Base-by-base conservation (phyloP, 2,797 vertebrate species). In the Eurystomus glaucurus region DNA sequence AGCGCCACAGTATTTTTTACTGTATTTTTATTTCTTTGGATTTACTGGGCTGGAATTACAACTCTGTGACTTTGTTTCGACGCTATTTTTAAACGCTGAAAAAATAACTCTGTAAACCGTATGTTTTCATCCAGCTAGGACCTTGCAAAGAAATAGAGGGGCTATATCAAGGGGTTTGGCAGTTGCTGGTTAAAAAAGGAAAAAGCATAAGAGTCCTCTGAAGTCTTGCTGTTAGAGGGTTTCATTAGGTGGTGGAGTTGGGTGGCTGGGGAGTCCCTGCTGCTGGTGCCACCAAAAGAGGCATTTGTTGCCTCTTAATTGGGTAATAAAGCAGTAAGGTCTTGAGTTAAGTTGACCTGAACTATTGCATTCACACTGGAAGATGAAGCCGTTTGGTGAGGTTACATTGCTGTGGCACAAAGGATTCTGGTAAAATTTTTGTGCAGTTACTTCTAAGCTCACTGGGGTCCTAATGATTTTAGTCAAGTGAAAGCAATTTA, bases 311-410 rank as follows among this genome's bases (percentile, higher is more conserved):
- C 41, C 58, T 85, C 19, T 80, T 90, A 84, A 75, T 71, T 90
- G 48, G 80, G 54, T 88, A 90, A 66, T 46, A 91, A 70, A 43
- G 60, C 60, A 91, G 88, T 85, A 70, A 77, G 88, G 58, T 62
- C 35, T 62, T 43, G 43, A 82, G 46, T 85, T 85, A 89, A 57
- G 25, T 70, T 93, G 84, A 88, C 48, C 83, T 88, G 48, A 22
- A 39, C 52, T 43, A 65, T 39, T 90, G 41, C 68, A 52, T 95
- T 93, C 88, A 77, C 18, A n/a, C 37, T 60, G 69, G 21, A 11
- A 62, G 68, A 62, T 84, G 72, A 68, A 95, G 76, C 65, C 1
- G 46, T 74, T 88, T 92, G 43, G 33, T 80, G 69, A 88, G 50
- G 69, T 88, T 81, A 75, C 31, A 31, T 25, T 70, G 45, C 72